Evolutionary conservation across 2,797 vertebrate genomes (phyloP), one percentile per base, ranked within the genome.

Genomic region (Alca torda): DNA sequence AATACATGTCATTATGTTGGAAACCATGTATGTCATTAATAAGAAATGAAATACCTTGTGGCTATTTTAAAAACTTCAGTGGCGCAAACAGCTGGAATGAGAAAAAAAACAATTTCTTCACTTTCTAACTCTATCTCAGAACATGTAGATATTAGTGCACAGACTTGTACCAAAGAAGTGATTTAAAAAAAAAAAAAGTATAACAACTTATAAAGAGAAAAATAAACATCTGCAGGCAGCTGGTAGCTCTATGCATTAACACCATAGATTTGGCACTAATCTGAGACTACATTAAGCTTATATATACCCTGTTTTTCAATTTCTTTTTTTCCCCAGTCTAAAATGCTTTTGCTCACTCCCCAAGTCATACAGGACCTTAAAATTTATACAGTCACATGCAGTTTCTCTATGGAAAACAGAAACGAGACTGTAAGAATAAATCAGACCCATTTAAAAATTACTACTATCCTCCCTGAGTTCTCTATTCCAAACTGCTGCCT

Each of bases 31-130:
- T 46, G 74, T 88, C 64, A 33, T 65, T 70, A 93, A 68, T 78
- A 96, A 92, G 79, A 91, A 96, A 88, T 56, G 7, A 91, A 97
- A 97, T 93, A 99, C 99, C 99, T 99, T 97, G 99, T 99, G 79
- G 99, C 99, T 96, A 99, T 99, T 98, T 99, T 99, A 98, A 99
- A 99, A 97, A 99, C 99, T 97, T 99, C 99, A 23, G 98, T 99
- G 96, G 99, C 98, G 33, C 99, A 99, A 86, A 99, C 98, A 98
- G 99, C 99, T 99, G 93, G n/a, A 97, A 95, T 92, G 30, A 87
- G 63, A 43, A 97, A 90, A 91, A 39, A 90, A 14, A 17, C 23
- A 53, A 50, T 67, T 24, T 43, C 1, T 89, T 95, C 48, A 82
- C 20, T 68, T 89, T 72, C 28, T 51, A 8, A 11, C 37, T 16